Evolutionary conservation across 2,888 invertebrate genomes (phyloP).

Genomic region (Spicauda simplicius): DNA sequence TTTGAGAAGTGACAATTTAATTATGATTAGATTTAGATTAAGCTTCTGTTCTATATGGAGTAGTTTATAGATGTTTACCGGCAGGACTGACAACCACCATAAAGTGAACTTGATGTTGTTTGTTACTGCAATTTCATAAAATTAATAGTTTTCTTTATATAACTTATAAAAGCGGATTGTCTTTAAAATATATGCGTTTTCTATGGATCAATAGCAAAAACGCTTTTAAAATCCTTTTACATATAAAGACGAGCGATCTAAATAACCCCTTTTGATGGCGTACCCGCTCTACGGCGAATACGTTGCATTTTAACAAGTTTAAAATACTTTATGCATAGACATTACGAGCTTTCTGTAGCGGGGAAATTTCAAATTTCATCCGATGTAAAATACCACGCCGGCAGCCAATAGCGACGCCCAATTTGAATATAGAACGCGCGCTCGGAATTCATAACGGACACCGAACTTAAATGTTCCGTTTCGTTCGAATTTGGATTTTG

Average conservation of each 20-base stretch:
- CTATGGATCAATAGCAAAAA: not conserved
- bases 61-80: too few species aligned
- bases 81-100: too few species aligned
- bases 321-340: slow-evolving; percentile 84
- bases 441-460: slow-evolving; percentile 79
- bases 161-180: too few species aligned
- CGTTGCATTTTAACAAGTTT: slow-evolving; percentile 83
- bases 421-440: slow-evolving; percentile 83
- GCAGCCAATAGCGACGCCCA: slow-evolving; percentile 57
- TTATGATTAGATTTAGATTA: too few species aligned
- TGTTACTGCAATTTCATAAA: too few species aligned
- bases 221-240: slow-evolving; percentile 51
- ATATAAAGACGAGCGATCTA: slow-evolving; percentile 61
- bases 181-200: too few species aligned
- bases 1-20: too few species aligned
- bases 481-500: slow-evolving; percentile 45
- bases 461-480: slow-evolving; percentile 68
- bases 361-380: slow-evolving; percentile 55
- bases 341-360: slow-evolving; percentile 70
- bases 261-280: slow-evolving; percentile 66
- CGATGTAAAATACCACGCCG: slow-evolving; percentile 61
- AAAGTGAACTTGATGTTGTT: too few species aligned
- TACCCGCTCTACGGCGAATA: slow-evolving; percentile 54
- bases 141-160: too few species aligned
- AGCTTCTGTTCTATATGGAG: too few species aligned